Percentiles rank a stretch among this genome's conserved stretches.
phyloP scores from a whole-genome alignment of 2,113 vertebrate genomes.

The Brachionichthys hirsutus region DNA sequence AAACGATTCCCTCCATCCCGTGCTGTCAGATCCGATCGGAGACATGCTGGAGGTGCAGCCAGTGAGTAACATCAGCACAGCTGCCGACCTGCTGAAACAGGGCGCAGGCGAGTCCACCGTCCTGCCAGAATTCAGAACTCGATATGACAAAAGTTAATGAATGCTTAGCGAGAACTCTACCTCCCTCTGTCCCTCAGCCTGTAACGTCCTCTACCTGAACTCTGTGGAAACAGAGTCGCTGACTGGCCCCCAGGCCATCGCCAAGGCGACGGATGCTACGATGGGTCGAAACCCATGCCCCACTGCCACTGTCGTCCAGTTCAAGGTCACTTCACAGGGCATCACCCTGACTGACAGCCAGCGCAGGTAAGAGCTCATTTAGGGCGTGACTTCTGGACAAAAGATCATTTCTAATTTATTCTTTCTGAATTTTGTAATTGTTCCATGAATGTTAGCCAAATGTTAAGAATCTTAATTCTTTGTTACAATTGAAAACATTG shows the following conservation, averaged over 20 bases:
- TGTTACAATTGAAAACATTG: too few species aligned
- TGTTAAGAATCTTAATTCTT: too few species aligned
- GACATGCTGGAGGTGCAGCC: constrained; percentile 76
- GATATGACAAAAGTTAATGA: too few species aligned
- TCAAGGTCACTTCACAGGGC: constrained; percentile 90
- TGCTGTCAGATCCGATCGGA: constrained; percentile 80
- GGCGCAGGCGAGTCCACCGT: constrained; percentile 81
- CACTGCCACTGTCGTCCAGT: constrained; percentile 83
- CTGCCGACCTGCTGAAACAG: constrained; percentile 88
- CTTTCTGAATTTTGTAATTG: too few species aligned
- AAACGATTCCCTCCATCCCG: not conserved
- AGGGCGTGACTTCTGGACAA: not conserved
- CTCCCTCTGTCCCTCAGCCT: constrained; percentile 70
- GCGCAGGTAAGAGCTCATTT: constrained; percentile 76
- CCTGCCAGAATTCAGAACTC: too few species aligned
- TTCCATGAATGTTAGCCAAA: too few species aligned
- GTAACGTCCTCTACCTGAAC: constrained; percentile 89
- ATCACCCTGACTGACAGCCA: constrained; percentile 91
- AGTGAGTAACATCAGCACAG: constrained; percentile 87
- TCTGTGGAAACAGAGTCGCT: constrained; percentile 91
- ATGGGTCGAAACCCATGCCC: constrained; percentile 76
- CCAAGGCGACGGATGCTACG: constrained; percentile 83
- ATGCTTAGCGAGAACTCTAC: not conserved
- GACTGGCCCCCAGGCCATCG: constrained; percentile 89
- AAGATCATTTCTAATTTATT: too few species aligned